Evolutionary conservation across 2,888 invertebrate species (phyloP).

Genomic region (Iselma pallidipennis): DNA sequence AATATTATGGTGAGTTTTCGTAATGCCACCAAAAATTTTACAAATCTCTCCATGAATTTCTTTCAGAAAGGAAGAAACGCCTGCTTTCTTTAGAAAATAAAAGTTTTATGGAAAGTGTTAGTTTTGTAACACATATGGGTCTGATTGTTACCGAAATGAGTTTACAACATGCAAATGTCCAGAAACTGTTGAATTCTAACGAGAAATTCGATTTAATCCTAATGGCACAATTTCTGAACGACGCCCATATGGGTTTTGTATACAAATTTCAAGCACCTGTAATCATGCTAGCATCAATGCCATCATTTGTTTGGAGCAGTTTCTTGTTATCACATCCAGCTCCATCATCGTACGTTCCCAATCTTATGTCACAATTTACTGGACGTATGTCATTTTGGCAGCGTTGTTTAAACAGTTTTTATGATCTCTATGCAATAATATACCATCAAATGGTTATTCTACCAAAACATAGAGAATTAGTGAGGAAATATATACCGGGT

Average conservation of each 20-base stretch:
- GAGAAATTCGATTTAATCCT: constrained; percentile 48
- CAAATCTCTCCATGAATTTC: neutral
- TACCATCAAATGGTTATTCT: constrained; percentile 24
- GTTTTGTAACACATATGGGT: neutral
- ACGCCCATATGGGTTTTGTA: constrained; percentile 53
- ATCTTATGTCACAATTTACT: constrained; percentile 51
- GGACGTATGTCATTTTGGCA: constrained; percentile 59
- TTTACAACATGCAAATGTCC: constrained; percentile 40
- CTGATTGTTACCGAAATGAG: neutral
- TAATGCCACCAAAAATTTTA: neutral
- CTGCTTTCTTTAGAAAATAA: neutral
- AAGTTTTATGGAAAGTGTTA: neutral
- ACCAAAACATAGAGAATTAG: constrained; percentile 28
- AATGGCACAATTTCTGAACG: constrained; percentile 57
- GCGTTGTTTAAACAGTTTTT: constrained; percentile 58
- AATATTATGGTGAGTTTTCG: no score
- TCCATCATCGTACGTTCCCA: constrained; percentile 52
- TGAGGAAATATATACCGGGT: constrained; percentile 2
- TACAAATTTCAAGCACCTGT: constrained; percentile 46
- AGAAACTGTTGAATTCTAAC: constrained; percentile 40
- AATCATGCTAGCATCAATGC: constrained; percentile 50
- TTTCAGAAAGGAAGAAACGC: neutral
- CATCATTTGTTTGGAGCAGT: constrained; percentile 53
- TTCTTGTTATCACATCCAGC: constrained; percentile 56
- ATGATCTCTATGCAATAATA: constrained; percentile 29